Conservation (phyloP, 2,113 vertebrate genomes). For the Dasyornis broadbenti region DNA sequence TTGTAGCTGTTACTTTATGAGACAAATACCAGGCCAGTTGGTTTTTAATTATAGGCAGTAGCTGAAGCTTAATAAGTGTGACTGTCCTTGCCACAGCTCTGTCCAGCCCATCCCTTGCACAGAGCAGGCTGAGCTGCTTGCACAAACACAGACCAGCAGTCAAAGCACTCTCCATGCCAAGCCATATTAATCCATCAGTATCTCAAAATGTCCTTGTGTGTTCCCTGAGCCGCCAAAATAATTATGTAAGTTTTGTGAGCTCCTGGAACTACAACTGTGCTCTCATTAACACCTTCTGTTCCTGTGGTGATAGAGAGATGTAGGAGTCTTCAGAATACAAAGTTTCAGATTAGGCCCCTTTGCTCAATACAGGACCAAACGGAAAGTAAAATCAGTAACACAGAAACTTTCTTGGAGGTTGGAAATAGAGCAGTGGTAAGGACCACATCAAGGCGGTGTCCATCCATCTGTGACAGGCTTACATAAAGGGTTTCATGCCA, state of each 20-base stretch:
- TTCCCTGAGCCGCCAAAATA: conserved; percentile 1
- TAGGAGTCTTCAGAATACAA: not conserved
- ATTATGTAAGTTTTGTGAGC: not conserved
- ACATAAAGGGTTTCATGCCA: not conserved
- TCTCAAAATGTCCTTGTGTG: not conserved
- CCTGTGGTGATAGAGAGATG: not conserved
- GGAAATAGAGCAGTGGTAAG: not conserved
- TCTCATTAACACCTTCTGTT: conserved; percentile 28
- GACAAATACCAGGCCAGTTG: not conserved
- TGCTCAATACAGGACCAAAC: not conserved
- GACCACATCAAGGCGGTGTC: not conserved
- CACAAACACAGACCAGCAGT: not conserved
- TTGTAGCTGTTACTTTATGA: not conserved
- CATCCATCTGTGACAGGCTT: not conserved
- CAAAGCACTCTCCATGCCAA: conserved; percentile 21
- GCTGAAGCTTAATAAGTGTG: not conserved
- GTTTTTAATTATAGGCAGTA: not conserved
- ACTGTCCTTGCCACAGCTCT: not conserved
- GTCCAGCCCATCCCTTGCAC: not conserved
- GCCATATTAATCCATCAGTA: not conserved
- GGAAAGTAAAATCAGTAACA: not conserved
- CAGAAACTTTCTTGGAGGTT: not conserved
- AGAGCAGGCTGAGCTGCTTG: not conserved
- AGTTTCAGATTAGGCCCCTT: not conserved
- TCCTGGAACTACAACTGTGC: not conserved